Conservation (phyloP, 1,140 invertebrate species). For the Brachionus rubens region DNA sequence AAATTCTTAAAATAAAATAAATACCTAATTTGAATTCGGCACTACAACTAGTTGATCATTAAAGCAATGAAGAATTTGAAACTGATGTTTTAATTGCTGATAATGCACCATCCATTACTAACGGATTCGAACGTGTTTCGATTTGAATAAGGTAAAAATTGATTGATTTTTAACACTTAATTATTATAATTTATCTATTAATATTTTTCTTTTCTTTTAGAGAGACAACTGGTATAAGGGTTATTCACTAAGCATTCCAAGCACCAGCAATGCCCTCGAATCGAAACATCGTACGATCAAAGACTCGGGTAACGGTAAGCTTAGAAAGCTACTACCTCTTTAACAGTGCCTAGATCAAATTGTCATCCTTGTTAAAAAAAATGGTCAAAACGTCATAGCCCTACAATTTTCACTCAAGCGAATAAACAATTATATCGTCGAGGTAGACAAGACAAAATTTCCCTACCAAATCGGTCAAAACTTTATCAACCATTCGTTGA, state of each 20-base stretch:
- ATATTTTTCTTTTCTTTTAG: too few species aligned
- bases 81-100: neutral
- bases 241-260: neutral
- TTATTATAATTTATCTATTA: too few species aligned
- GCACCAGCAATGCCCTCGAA: neutral
- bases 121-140: neutral
- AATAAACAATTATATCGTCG: too few species aligned
- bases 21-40: too few species aligned
- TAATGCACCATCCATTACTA: neutral
- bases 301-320: neutral
- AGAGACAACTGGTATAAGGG: neutral
- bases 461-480: too few species aligned
- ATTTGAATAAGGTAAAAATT: too few species aligned
- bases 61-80: neutral
- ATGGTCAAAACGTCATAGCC: neutral
- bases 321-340: neutral
- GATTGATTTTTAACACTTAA: too few species aligned
- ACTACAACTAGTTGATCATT: too few species aligned
- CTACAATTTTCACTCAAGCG: neutral
- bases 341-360: neutral
- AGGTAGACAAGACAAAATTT: too few species aligned
- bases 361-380: neutral
- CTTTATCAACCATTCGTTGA: too few species aligned
- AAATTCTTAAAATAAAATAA: too few species aligned
- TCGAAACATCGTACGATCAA: neutral